Evolutionary conservation across 2,797 vertebrate species (phyloP), one percentile per base, ranked within the genome.

Genomic region (Pangasius macronema): DNA sequence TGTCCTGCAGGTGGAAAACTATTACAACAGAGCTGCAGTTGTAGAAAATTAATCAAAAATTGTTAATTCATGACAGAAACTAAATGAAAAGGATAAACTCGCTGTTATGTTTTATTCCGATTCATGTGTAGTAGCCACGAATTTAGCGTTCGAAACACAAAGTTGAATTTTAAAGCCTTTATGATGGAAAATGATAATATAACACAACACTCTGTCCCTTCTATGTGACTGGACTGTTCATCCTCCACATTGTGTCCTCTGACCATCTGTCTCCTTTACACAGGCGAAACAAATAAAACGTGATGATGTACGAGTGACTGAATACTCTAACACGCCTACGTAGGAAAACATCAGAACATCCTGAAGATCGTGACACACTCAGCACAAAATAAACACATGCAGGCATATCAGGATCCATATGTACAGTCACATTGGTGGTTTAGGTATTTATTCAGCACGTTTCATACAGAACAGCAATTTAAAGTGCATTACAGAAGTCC

Each of bases 231-330:
- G 53, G 46, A 24, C 33, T 20, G 84, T 82, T 83, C 85, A 76
- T 80, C 55, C 84, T 87, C 84, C 91, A 88, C 84, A 87, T 84
- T 72, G 85, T 65, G 79, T 85, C 82, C 87, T 73, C 51, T 81
- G 88, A 82, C 86, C 86, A 84, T 61, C 91, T 90, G 89, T 79
- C 82, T 46, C 51, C 57, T 70, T 51, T 83, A 83, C 46, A 53
- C 82, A 86, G 77, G 77, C 86, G 82, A 68, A 87, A 87, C 63
- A 86, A 91, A 92, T 91, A 55, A 92, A 89, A 87, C 57, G 83
- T 83, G 89, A 84, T 89, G 89, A 93, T 81, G 81, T 91, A 91
- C 88, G 88, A 92, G 88, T 68, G 55, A 65, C 83, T 85, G 83
- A 81, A 89, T 59, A 87, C 76, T 76, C 36, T 87, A 70, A 85